These are phyloP conservation scores for Polypterus bichir DNA, from an alignment of 2,113 vertebrate genomes.

Conservation along the genomic window DNA sequence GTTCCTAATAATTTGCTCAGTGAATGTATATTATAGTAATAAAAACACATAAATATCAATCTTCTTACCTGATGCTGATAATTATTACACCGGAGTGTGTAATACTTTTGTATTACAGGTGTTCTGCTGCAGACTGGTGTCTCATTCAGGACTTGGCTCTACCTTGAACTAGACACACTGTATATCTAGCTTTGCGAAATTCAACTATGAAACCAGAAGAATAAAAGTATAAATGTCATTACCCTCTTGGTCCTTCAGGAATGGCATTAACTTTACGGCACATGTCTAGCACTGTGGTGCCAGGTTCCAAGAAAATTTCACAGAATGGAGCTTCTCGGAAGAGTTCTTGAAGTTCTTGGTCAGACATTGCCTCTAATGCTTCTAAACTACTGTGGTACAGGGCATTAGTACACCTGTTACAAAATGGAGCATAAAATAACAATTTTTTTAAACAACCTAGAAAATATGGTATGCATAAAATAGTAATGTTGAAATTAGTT, in stretches of 20 bases:
- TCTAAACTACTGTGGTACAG: slow-evolving; percentile 67
- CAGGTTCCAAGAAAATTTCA: slow-evolving; percentile 78
- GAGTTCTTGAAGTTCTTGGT: slow-evolving; percentile 76
- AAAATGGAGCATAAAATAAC: slow-evolving; percentile 12
- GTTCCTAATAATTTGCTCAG: too few species aligned
- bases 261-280: slow-evolving; percentile 70
- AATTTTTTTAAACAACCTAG: background rate
- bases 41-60: too few species aligned
- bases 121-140: too few species aligned
- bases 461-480: background rate
- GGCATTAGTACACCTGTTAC: slow-evolving; percentile 67
- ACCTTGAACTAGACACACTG: too few species aligned
- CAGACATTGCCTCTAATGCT: slow-evolving; percentile 76
- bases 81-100: too few species aligned
- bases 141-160: too few species aligned
- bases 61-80: too few species aligned
- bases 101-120: too few species aligned
- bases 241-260: slow-evolving; percentile 80
- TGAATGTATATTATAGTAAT: too few species aligned
- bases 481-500: too few species aligned
- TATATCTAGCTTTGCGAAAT: too few species aligned
- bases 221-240: slow-evolving; percentile 10
- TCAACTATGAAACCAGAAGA: too few species aligned
- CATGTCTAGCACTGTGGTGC: slow-evolving; percentile 68
- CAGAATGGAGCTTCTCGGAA: slow-evolving; percentile 77